Evolutionary conservation across 1,140 invertebrate species (phyloP).

Genomic region (Euwallacea fornicatus): DNA sequence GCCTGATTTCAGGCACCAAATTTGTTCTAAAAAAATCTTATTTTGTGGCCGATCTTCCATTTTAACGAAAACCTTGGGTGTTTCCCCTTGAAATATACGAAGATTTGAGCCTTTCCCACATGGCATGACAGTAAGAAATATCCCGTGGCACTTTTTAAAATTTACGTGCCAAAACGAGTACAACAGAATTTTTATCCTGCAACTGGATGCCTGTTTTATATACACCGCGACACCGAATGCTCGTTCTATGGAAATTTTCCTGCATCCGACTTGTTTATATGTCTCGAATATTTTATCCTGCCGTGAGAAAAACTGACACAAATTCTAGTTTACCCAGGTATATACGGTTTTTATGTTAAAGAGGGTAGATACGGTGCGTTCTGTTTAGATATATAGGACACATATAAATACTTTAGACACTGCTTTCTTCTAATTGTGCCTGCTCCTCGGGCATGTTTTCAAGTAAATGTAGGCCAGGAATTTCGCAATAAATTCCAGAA

Average conservation of each 20-base stretch:
- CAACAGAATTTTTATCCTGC: conserved; percentile 10
- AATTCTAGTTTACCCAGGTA: conserved; percentile 4
- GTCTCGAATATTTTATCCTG: conserved; percentile 9
- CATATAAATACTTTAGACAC: no score
- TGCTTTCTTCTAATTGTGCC: no score
- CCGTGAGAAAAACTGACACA: background rate
- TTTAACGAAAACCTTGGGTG: no score
- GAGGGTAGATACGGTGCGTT: background rate
- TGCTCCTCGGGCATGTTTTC: no score
- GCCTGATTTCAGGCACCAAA: no score
- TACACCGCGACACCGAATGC: conserved; percentile 1
- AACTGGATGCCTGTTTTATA: conserved; percentile 12
- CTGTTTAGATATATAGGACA: no score
- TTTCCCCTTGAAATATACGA: no score
- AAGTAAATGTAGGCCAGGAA: no score
- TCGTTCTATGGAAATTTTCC: conserved; percentile 13
- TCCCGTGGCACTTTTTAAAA: conserved; percentile 8
- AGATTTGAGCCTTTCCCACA: no score
- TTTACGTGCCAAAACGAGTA: conserved; percentile 8
- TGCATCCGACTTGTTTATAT: conserved; percentile 11
- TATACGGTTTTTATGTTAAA: conserved; percentile 12
- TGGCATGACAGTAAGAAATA: background rate
- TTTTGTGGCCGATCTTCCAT: no score
- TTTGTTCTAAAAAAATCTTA: no score
- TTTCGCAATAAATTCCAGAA: no score